A percentile compares a stretch with the other conserved stretches of the same genome.
These are phyloP conservation scores for Portunus trituberculatus DNA, from an alignment of 1,140 invertebrate species.

Conservation along the genomic window DNA sequence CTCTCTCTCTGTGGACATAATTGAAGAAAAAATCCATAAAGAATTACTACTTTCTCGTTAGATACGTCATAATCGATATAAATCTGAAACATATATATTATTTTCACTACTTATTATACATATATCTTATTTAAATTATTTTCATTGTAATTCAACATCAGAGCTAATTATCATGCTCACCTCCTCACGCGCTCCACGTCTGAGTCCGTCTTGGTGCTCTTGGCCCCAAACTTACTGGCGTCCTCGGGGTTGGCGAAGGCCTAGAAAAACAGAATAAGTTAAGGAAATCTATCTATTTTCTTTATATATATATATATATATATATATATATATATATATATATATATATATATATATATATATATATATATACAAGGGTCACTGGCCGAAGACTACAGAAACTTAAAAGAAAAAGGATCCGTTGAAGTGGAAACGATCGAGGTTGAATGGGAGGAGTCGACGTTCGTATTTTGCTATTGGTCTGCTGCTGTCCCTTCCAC, in stretches of 20 bases:
- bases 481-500: background rate
- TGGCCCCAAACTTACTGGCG: background rate
- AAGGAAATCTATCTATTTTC: background rate
- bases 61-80: background rate
- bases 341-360: conserved; percentile 10
- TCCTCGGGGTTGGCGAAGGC: background rate
- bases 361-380: background rate
- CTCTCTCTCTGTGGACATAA: no score
- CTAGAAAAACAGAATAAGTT: background rate
- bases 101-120: background rate
- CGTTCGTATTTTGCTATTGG: background rate
- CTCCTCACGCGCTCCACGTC: conserved; percentile 8
- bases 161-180: background rate
- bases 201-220: background rate
- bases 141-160: no score
- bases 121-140: background rate
- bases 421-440: no score
- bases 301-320: background rate
- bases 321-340: background rate
- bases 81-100: background rate
- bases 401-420: no score
- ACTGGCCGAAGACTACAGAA: background rate
- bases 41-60: no score
- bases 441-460: background rate
- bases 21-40: no score